Base-by-base conservation (phyloP, 2,888 invertebrate species). In the Plemyria rubiginata region DNA sequence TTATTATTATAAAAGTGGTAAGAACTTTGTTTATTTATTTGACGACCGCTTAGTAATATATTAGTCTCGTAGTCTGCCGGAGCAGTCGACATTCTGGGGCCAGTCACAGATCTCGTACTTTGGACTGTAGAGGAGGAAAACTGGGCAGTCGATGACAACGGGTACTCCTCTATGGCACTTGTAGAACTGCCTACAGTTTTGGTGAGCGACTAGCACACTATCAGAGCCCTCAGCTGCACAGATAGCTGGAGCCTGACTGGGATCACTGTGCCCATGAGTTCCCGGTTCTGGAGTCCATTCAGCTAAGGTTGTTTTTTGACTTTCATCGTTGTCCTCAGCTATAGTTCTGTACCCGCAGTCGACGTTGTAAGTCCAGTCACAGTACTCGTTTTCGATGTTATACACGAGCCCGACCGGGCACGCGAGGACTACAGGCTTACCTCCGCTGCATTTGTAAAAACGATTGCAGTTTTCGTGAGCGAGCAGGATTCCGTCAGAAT, bases 1-100 rank as follows among this genome's bases (percentile, higher is more conserved):
- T 3, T 45, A 4, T 9, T 11, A n/a, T n/a, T n/a, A n/a, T n/a
- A n/a, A n/a, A n/a, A n/a, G n/a, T n/a, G n/a, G 36, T 38, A 38
- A 11, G 36, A 38, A 16, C 16, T 45, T 15, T 41, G 13, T 41
- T 43, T 43, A 13, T 15, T 45, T 45, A 45, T 9, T 11, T 16
- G 16, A 45, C 4, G 11, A 45, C 11, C 16, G 16, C 7, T 22
- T 22, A 22, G 22, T 22, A 22, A 3, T 7, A 15, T 15, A 16
- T 57, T 43, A 13, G 49, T 59, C 22, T 22, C 22, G 22, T 22
- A 22, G 22, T 12, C 79, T 76, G 15, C 70, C 69, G 2, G 73
- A 71, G 28, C 82, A 82, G n/a, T 73, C 62, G 0, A 82, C 82
- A 29, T 78, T 75, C 4, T 72, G 48, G 0, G 77, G 73, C 77